Evolutionary conservation across 2,888 invertebrate species (phyloP), one percentile per base, ranked within the genome.

Genomic region (Hylaea fasciaria): DNA sequence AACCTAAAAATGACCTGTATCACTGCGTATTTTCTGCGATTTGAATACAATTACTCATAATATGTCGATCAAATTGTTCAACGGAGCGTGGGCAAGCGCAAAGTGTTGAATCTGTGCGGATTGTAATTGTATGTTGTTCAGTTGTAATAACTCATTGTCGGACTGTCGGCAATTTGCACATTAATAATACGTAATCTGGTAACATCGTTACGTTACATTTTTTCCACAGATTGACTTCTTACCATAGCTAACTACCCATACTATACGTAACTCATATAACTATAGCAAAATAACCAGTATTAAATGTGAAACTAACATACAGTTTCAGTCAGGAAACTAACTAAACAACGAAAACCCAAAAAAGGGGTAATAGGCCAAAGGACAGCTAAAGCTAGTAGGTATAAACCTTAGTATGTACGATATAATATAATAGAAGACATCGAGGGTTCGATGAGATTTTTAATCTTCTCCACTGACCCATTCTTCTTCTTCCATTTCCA

Each of bases 31-130:
- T 57, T 37, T 47, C 22, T 37, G 13, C 44, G 37, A 45, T 52
- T 45, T 46, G 49, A 29, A 22, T 22, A 47, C 62, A 32, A 9
- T 9, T 74, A 72, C 67, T 72, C 72, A 74, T 65, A 32, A 58
- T n/a, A n/a, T 62, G 65, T 60, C 70, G 73, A 78, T 79, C 73
- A 81, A 72, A 71, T 78, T 74, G 77, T 47, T 66, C 81, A 83
- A 55, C 82, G 64, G 69, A 84, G 70, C 85, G 76, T 82, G 68
- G 55, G 68, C 65, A 72, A 55, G 68, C 56, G 68, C 65, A 73
- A 55, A 73, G 79, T 81, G 80, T 80, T 74, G 77, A 53, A 55
- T 63, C 62, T 56, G 61, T 60, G 57, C 49, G 50, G 59, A 72
- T 72, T 74, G 73, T 80, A 82, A 85, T 84, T 78, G 74, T 65